Conservation (phyloP, 2,113 vertebrate genomes). For the Clarias batrachus region DNA sequence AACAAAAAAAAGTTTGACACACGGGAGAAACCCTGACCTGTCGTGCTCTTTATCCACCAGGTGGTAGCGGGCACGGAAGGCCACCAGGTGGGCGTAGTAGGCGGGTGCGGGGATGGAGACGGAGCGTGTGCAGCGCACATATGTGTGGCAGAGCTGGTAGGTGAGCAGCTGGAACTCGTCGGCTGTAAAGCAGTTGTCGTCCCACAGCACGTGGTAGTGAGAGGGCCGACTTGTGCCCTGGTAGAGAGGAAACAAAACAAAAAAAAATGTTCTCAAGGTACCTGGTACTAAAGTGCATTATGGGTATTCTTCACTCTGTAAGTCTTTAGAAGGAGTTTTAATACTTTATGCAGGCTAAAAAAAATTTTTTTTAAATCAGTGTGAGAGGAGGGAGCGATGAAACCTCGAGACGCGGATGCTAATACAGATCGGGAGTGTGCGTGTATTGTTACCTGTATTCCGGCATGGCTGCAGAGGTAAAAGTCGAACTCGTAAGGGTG, state of each 20-base stretch:
- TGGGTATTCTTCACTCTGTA: not conserved
- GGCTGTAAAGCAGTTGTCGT: conserved; percentile 98
- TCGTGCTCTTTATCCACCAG: conserved; percentile 99
- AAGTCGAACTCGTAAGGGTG: conserved; percentile 99
- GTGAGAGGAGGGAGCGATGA: not conserved
- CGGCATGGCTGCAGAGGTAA: conserved; percentile 99
- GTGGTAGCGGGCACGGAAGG: conserved; percentile 97
- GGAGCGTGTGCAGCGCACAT: conserved; percentile 96
- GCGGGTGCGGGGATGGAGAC: conserved; percentile 98
- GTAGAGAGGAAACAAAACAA: too few species aligned
- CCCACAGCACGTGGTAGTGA: conserved; percentile 99
- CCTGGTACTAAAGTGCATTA: not conserved
- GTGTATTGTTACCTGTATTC: conserved; percentile 86
- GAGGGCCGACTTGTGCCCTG: conserved; percentile 98
- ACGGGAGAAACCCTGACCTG: conserved; percentile 76
- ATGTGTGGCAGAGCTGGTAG: conserved; percentile 99
- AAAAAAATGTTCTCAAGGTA: not conserved
- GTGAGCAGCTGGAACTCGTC: conserved; percentile 99
- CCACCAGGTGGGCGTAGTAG: conserved; percentile 98
- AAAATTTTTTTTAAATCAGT: not conserved
- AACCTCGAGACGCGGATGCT: not conserved
- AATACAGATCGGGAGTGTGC: not conserved
- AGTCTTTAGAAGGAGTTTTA: not conserved
- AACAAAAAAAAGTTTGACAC: not conserved
- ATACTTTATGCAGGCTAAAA: not conserved